Conservation (phyloP, 2,797 vertebrate species). For the Sparus aurata region DNA sequence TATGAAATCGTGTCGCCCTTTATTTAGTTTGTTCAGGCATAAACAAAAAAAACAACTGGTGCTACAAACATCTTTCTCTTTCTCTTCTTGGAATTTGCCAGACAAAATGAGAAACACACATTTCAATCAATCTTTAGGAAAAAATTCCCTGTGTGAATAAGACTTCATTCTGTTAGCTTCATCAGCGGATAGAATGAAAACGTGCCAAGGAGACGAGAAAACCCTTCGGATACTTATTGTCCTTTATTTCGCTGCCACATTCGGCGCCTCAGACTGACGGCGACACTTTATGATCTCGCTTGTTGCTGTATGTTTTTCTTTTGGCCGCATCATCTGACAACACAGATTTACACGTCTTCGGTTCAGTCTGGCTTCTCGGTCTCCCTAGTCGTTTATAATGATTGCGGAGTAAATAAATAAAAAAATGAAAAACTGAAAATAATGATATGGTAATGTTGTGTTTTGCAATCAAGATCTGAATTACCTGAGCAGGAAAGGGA, state of each 20-base stretch:
- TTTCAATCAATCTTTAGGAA: background rate
- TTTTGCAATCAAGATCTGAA: conserved; percentile 20
- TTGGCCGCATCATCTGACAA: conserved; percentile 11
- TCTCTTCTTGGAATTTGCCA: too few relatives aligned
- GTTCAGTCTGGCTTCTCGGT: background rate
- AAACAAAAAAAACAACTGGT: too few relatives aligned
- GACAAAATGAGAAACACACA: background rate
- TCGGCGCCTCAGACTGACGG: background rate
- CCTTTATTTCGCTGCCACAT: background rate
- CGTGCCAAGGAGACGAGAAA: conserved; percentile 4
- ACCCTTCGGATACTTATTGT: background rate
- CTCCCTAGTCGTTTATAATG: conserved; percentile 1
- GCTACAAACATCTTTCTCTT: too few relatives aligned
- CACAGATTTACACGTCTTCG: background rate
- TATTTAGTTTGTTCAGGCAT: too few relatives aligned
- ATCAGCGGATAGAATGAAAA: background rate
- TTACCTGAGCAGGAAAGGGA: conserved; percentile 6
- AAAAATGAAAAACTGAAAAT: background rate
- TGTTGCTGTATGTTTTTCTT: conserved; percentile 1
- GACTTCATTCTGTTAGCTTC: background rate
- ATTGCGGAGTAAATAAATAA: background rate
- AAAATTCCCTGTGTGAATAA: background rate
- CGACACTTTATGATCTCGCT: background rate
- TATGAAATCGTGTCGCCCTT: too few relatives aligned
- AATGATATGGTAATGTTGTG: conserved; percentile 12